Evolutionary conservation across 2,888 invertebrate genomes (phyloP).

Genomic region (Pandemis cinnamomeana): DNA sequence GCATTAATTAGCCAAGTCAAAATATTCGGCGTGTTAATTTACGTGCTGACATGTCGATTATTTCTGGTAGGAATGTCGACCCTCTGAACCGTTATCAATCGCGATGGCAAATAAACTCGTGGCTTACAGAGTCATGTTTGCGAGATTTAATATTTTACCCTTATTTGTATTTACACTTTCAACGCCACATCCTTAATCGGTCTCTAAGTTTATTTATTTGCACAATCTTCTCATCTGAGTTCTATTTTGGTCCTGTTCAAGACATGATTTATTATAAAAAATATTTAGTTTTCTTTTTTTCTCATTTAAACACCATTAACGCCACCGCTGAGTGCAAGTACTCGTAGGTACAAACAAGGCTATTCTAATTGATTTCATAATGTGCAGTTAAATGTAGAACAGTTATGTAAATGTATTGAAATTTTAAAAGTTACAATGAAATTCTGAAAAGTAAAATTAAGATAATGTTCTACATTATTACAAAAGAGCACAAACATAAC

Average conservation of each 20-base stretch:
- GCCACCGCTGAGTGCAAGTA: too few relatives aligned
- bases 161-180: constrained; percentile 66
- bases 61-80: constrained; percentile 53
- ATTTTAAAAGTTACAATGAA: too few relatives aligned
- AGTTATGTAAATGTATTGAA: too few relatives aligned
- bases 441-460: constrained; percentile 1
- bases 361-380: too few relatives aligned
- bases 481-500: constrained; percentile 29
- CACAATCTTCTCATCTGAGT: constrained; percentile 21
- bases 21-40: constrained; percentile 32
- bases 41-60: constrained; percentile 52
- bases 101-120: constrained; percentile 57
- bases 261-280: not conserved
- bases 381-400: too few relatives aligned
- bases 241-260: not conserved
- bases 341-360: too few relatives aligned
- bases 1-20: constrained; percentile 30
- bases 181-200: constrained; percentile 49
- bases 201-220: constrained; percentile 39
- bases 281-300: not conserved
- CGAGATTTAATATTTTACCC: constrained; percentile 65
- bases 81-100: constrained; percentile 60
- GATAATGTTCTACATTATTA: constrained; percentile 22
- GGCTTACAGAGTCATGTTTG: constrained; percentile 55
- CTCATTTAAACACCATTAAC: too few relatives aligned